Base-by-base conservation (phyloP, 2,797 vertebrate genomes). In the Pipistrellus pipistrellus region DNA sequence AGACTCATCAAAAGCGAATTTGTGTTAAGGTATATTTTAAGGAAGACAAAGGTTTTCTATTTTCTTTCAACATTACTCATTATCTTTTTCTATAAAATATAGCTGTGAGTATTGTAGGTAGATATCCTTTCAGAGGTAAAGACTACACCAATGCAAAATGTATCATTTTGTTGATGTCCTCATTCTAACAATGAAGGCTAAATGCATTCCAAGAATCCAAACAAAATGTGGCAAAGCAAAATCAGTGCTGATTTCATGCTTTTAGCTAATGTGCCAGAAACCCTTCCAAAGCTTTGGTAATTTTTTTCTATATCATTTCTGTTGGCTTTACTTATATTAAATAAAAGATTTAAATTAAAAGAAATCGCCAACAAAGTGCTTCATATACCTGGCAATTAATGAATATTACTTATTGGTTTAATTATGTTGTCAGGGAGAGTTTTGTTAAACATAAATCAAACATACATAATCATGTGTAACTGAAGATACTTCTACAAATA, bases 251-350 rank as follows among this genome's bases (percentile, higher is more conserved):
- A 80, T 46, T 85, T 78, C 3, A 8, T 80, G 62, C 64, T 68
- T 51, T 91, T 73, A 82, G 30, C 62, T 83, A 55, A 73, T 84
- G 25, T 35, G 18, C 83, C 85, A 82, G 44, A 92, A 90, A 80
- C 41, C 21, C 51, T 89, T 88, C 25, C 71, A 86, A 38, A 86
- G 23, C 8, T 78, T 91, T 87, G 15, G 27, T 38, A 35, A 23
- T 71, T 76, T 72, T 32, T n/a, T 46, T 2, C 51, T 82, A 8
- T 85, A n/a, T 78, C 91, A 81, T 80, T 86, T 94, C 59, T 76
- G 30, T 35, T 85, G 17, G 15, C 86, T 90, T 93, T 62, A 90
- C 27, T 85, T 91, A 62, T 44, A 82, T 82, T 86, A 93, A 94
- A 57, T 75, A 84, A 46, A 57, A 92, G 32, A 93, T 53, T 27